A percentile compares a stretch with the other conserved stretches of the same genome.
Evolutionary conservation across 2,113 vertebrate species (phyloP).

Genomic region (Rafetus swinhoei): DNA sequence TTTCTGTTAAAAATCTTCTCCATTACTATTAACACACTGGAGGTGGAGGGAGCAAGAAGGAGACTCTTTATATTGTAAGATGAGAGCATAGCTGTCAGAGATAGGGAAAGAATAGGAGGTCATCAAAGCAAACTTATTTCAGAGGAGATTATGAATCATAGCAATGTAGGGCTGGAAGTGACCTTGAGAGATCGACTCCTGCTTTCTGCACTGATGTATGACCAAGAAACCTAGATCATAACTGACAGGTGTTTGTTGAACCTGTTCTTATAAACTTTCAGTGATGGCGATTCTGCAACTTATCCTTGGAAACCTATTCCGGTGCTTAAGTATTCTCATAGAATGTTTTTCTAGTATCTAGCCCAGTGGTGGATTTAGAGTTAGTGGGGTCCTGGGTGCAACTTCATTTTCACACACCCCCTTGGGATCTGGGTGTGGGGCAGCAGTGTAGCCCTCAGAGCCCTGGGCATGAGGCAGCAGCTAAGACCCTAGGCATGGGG

Average conservation of each 20-base stretch:
- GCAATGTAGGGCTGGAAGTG: not conserved
- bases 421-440: no score
- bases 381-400: no score
- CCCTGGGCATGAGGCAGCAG: no score
- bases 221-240: not conserved
- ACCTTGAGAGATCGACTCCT: not conserved
- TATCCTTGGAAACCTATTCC: not conserved
- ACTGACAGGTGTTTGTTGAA: not conserved
- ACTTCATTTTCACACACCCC: no score
- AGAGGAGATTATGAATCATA: not conserved
- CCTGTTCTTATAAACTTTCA: not conserved
- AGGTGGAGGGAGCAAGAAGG: not conserved
- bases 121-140: not conserved
- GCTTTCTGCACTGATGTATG: not conserved
- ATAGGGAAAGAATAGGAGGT: not conserved
- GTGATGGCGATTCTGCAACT: not conserved
- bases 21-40: no score
- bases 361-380: no score
- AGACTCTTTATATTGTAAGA: slow-evolving; percentile 24
- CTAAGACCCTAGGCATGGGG: no score
- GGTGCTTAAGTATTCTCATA: not conserved
- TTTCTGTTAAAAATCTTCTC: not conserved
- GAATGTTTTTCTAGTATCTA: not conserved
- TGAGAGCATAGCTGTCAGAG: not conserved
- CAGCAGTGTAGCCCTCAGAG: no score